Evolutionary conservation across 2,888 invertebrate genomes (phyloP).

Genomic region (Acanthosepion esculentum): DNA sequence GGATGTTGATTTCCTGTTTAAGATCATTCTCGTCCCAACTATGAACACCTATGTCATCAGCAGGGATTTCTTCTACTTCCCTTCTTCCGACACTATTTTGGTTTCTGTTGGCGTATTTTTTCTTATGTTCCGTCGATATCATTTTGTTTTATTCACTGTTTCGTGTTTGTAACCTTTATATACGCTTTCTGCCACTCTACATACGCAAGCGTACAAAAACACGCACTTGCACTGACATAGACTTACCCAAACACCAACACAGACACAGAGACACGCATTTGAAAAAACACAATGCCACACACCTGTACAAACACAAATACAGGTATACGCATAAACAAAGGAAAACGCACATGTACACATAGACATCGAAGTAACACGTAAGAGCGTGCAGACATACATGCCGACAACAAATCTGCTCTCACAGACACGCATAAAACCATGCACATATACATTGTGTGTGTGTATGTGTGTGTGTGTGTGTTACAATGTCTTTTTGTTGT

Average conservation of each 20-base stretch:
- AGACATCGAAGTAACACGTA: not conserved
- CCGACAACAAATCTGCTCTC: not conserved
- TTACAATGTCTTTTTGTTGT: not conserved
- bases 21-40: too few relatives aligned
- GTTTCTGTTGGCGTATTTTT: too few relatives aligned
- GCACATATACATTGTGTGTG: not conserved
- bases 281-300: too few relatives aligned
- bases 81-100: too few relatives aligned
- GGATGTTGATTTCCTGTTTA: too few relatives aligned
- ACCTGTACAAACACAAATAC: not conserved
- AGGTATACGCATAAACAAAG: not conserved
- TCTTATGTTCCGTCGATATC: too few relatives aligned
- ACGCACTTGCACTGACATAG: not conserved
- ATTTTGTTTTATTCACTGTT: not conserved
- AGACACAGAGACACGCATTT: too few relatives aligned
- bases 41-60: too few relatives aligned
- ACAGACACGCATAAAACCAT: not conserved
- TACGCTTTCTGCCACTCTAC: too few relatives aligned
- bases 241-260: not conserved
- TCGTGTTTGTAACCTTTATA: not conserved
- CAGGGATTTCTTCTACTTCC: too few relatives aligned
- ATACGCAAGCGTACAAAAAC: not conserved
- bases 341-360: not conserved
- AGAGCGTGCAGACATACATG: not conserved
- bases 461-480: not conserved